Percentiles rank a stretch among this genome's conserved stretches.
Conservation (phyloP, 2,113 vertebrate species). For the Ammospiza nelsoni region DNA sequence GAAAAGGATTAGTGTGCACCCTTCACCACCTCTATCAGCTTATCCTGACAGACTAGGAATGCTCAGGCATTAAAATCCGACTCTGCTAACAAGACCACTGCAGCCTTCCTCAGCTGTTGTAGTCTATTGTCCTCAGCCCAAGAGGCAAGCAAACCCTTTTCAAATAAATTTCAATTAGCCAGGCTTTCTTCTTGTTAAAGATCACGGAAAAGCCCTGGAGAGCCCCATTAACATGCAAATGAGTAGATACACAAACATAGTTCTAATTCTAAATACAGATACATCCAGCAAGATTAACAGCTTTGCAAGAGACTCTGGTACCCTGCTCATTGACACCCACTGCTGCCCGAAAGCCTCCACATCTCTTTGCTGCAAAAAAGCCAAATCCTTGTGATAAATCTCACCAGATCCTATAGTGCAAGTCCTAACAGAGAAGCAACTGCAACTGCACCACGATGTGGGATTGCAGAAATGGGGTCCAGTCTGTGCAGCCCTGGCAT, state of each 20-base stretch:
- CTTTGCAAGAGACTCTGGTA: not conserved
- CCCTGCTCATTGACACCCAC: not conserved
- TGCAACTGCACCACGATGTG: accelerated
- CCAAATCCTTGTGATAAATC: not conserved
- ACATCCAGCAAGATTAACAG: not conserved
- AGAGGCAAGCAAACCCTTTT: constrained; percentile 46
- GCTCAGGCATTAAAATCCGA: not conserved
- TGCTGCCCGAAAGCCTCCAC: not conserved
- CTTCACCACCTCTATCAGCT: not conserved
- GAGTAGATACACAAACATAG: constrained; percentile 34
- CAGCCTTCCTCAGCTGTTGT: not conserved
- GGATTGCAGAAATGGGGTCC: accelerated
- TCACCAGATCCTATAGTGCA: not conserved
- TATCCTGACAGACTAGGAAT: not conserved
- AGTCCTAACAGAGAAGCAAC: not conserved
- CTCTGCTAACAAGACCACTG: not conserved
- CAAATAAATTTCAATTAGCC: constrained; percentile 57
- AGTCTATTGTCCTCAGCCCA: constrained; percentile 9
- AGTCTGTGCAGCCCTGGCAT: not conserved
- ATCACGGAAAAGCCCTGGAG: constrained; percentile 53
- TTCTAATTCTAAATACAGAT: constrained; percentile 41
- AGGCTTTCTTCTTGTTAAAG: constrained; percentile 42
- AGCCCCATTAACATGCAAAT: constrained; percentile 57
- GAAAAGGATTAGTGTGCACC: not conserved
- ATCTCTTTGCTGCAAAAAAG: not conserved